These are phyloP conservation scores for Prionailurus bengalensis DNA, from an alignment of 2,113 vertebrate genomes.

Conservation along the genomic window DNA sequence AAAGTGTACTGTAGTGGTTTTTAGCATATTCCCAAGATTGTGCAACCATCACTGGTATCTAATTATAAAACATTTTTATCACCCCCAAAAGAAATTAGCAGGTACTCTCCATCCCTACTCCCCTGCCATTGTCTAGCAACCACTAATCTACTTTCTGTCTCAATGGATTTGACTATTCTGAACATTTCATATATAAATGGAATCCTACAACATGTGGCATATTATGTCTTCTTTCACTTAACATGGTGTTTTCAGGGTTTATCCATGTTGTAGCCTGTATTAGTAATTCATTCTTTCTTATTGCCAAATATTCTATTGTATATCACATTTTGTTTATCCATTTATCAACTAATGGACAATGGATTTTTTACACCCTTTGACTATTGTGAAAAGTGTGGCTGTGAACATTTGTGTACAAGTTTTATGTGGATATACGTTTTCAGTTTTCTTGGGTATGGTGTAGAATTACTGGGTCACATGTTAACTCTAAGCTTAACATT, in stretches of 20 bases:
- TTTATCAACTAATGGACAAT: not conserved
- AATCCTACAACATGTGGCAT: not conserved
- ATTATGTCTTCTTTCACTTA: slow-evolving; percentile 42
- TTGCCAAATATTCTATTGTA: not conserved
- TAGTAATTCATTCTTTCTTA: slow-evolving; percentile 32
- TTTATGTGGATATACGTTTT: slow-evolving; percentile 38
- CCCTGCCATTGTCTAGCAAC: not conserved
- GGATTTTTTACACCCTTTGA: not conserved
- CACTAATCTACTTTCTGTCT: slow-evolving; percentile 3
- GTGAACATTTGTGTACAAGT: not conserved
- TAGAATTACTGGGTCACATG: not conserved
- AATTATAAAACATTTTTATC: slow-evolving; percentile 57
- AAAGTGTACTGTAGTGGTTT: not conserved
- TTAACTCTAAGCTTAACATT: slow-evolving; percentile 52
- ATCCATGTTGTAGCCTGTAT: not conserved
- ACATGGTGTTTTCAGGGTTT: slow-evolving; percentile 41
- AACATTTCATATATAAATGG: slow-evolving; percentile 14
- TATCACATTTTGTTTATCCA: not conserved
- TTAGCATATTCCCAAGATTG: not conserved
- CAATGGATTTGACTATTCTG: not conserved
- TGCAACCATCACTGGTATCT: not conserved
- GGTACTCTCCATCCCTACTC: not conserved
- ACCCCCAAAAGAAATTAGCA: slow-evolving; percentile 3
- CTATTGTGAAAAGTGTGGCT: not conserved
- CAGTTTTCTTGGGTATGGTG: slow-evolving; percentile 22